Evolutionary conservation across 2,888 invertebrate genomes (phyloP), one percentile per base, ranked within the genome.

Genomic region (Venustoraphidia nigricollis): DNA sequence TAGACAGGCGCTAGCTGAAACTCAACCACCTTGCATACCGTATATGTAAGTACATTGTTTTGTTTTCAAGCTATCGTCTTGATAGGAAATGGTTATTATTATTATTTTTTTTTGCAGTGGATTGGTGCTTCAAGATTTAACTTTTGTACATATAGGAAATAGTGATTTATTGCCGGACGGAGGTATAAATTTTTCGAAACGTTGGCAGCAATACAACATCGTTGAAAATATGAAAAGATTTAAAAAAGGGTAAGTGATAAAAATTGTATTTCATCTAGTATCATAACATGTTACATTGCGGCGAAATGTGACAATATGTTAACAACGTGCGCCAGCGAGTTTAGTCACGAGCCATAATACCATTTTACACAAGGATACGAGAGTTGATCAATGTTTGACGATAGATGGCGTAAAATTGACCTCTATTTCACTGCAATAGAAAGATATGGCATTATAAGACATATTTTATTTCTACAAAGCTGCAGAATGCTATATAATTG

Each of bases 121-220:
- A 52, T 76, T 98, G 55, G 94, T 98, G 54, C 77, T 98, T 45
- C 97, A 98, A 79, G 98, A 98, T 72, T 75, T 98, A 66, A 98
- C 98, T 11, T 98, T 98, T 68, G 94, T 98, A 44, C 92, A 98
- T 69, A 92, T 95, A 62, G 98, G 97, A 43, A 98, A 97, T 69
- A 89, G 81, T 51, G 93, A 97, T 66, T 75, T 83, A 53, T 70
- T 96, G 56, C 79, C 82, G 9, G 91, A 94, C 59, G 88, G 88
- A 50, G 78, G 77, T 53, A 86, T 95, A 47, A 95, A 95, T 66
- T 98, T 97, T 68, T 91, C 93, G 10, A 98, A 98, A 70, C 75
- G 97, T 57, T 97, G 96, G 95, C 96, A 97, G 66, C 96, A 97
- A 68, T 96, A 91, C 66, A 89, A 94, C 63, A 95, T 97, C 54